These are phyloP conservation scores for Orchesella cincta DNA, from an alignment of 1,140 invertebrate species.

Conservation along the genomic window DNA sequence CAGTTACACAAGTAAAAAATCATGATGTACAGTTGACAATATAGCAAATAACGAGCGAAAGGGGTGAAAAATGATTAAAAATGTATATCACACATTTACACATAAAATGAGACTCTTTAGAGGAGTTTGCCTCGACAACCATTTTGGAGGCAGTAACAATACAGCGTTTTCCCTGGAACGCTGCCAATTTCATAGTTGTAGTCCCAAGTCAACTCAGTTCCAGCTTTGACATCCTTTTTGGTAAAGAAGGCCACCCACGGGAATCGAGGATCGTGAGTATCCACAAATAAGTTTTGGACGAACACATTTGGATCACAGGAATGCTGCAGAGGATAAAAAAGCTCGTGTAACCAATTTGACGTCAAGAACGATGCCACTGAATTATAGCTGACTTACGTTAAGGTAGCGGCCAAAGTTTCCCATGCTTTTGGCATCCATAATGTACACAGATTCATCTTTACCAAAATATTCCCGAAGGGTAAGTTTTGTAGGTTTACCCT, in stretches of 20 bases:
- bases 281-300: constrained; percentile 97
- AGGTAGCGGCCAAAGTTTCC: constrained; percentile 95
- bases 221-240: constrained; percentile 79
- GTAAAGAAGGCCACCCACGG: constrained; percentile 98
- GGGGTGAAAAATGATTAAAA: no score
- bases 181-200: constrained; percentile 95
- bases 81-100: no score
- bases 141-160: constrained; percentile 83
- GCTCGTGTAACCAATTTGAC: not conserved
- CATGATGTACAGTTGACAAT: no score
- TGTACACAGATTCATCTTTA: constrained; percentile 74
- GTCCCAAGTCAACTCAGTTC: constrained; percentile 96
- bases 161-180: constrained; percentile 85
- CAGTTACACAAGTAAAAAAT: no score
- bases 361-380: not conserved
- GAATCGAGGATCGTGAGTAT: constrained; percentile 93
- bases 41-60: no score
- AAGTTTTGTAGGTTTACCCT: not conserved
- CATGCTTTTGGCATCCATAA: constrained; percentile 94
- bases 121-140: constrained; percentile 86
- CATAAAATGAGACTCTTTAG: no score
- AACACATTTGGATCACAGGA: constrained; percentile 94
- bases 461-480: constrained; percentile 75
- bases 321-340: constrained; percentile 69
- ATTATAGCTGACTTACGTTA: constrained; percentile 70